Conservation (phyloP, 2,113 vertebrate genomes). For the Macrotus californicus region DNA sequence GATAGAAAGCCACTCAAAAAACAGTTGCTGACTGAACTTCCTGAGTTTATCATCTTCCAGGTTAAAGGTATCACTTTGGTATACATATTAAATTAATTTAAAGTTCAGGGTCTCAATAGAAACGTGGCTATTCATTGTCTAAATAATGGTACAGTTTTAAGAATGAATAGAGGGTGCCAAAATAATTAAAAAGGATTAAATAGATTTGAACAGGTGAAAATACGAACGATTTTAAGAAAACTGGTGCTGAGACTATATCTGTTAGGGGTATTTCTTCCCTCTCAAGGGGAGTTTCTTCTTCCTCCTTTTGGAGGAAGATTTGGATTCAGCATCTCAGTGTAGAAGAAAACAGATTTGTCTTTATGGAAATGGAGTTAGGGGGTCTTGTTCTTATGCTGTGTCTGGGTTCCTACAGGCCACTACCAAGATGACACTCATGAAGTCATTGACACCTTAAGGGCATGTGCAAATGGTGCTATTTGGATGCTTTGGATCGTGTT, state of each 20-base stretch:
- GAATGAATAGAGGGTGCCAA: not conserved
- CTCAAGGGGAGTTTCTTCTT: not conserved
- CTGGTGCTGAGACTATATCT: not conserved
- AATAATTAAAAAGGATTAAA: not conserved
- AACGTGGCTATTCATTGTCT: not conserved
- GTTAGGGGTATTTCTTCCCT: not conserved
- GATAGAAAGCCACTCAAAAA: not conserved
- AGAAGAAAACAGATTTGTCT: not conserved
- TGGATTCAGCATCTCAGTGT: not conserved
- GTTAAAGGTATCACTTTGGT: not conserved
- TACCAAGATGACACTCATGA: not conserved
- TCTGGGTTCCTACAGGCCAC: not conserved
- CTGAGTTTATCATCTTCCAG: not conserved
- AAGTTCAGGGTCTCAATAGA: not conserved
- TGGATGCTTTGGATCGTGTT: not conserved
- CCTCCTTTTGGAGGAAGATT: no score
- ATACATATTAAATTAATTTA: not conserved
- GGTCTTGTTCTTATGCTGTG: not conserved
- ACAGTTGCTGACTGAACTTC: not conserved
- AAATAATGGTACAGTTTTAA: not conserved
- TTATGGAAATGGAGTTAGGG: not conserved
- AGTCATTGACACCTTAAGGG: not conserved
- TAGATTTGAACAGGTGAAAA: not conserved
- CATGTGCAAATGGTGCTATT: not conserved
- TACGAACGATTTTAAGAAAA: not conserved